Percentiles rank a stretch among this genome's conserved stretches.
Evolutionary conservation across 2,113 vertebrate species (phyloP).

Genomic region (Plotosus lineatus): DNA sequence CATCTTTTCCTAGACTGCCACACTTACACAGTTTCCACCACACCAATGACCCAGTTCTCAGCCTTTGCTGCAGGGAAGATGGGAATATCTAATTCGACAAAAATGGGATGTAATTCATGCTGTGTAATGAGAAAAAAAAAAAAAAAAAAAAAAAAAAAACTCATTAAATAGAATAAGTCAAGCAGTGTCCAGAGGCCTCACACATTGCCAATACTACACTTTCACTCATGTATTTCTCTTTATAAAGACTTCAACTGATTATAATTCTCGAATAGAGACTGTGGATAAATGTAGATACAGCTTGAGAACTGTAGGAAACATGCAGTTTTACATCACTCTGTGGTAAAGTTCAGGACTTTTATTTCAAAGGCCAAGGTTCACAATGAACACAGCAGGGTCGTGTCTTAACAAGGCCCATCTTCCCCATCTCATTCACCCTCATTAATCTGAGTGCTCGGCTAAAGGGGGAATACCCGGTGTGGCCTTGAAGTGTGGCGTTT

Average conservation of each 20-base stretch:
- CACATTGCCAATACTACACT: background rate
- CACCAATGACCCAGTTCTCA: conserved; percentile 62
- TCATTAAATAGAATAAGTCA: conserved; percentile 75
- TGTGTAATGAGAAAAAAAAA: conserved; percentile 69
- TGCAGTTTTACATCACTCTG: background rate
- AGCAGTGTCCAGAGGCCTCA: conserved; percentile 65
- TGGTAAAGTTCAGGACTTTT: conserved; percentile 13
- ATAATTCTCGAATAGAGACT: background rate
- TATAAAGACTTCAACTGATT: background rate
- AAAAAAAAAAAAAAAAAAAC: conserved; percentile 68
- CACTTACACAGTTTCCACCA: background rate
- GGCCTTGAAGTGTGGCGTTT: conserved; percentile 61
- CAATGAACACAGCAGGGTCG: conserved; percentile 39
- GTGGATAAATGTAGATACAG: background rate
- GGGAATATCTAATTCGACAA: conserved; percentile 69
- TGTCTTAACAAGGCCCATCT: conserved; percentile 50
- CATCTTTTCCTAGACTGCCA: background rate
- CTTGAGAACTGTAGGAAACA: conserved; percentile 8
- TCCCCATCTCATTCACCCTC: conserved; percentile 64
- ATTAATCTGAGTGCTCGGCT: conserved; percentile 67
- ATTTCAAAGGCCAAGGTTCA: background rate
- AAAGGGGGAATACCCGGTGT: conserved; percentile 59
- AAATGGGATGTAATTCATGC: conserved; percentile 61
- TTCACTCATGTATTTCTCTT: background rate
- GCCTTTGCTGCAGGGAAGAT: conserved; percentile 63